Percentiles rank a stretch among this genome's conserved stretches.
phyloP scores from a whole-genome alignment of 1,140 invertebrate species.

The Meteorus sp. region DNA sequence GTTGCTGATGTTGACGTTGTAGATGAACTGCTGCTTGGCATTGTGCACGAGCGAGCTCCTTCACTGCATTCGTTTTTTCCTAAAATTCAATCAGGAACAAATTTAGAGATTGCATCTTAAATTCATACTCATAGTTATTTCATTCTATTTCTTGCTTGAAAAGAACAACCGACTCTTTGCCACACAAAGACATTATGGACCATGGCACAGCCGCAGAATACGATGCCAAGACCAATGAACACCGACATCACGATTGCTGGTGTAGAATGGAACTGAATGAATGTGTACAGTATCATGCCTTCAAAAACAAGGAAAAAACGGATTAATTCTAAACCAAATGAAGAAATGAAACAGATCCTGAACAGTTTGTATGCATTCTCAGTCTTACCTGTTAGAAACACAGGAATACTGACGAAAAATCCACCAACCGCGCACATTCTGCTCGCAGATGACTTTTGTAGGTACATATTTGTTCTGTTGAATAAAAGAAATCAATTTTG shows the following conservation, averaged over 20 bases:
- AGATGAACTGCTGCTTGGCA: constrained; percentile 52
- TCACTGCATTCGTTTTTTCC: constrained; percentile 63
- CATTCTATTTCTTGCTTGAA: background rate
- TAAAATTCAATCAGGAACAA: constrained; percentile 33
- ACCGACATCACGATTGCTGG: constrained; percentile 87
- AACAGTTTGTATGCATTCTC: constrained; percentile 3
- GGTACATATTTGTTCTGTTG: constrained; percentile 86
- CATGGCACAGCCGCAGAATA: constrained; percentile 90
- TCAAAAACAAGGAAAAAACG: constrained; percentile 29
- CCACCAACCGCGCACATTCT: constrained; percentile 88
- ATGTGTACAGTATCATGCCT: constrained; percentile 91
- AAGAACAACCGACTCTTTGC: constrained; percentile 73
- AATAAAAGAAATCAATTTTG: constrained; percentile 52
- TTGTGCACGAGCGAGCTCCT: constrained; percentile 57
- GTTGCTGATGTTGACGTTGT: constrained; percentile 44
- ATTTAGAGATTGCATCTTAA: background rate
- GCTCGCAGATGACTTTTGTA: constrained; percentile 86
- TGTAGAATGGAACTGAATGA: constrained; percentile 89
- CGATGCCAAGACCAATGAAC: constrained; percentile 84
- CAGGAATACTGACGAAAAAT: constrained; percentile 91
- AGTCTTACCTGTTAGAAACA: constrained; percentile 83
- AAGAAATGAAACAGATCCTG: background rate
- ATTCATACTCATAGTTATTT: background rate
- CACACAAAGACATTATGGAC: constrained; percentile 93
- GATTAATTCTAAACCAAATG: background rate